Evolutionary conservation across 2,113 vertebrate species (phyloP), one percentile per base, ranked within the genome.

Genomic region (Charadrius vociferus): DNA sequence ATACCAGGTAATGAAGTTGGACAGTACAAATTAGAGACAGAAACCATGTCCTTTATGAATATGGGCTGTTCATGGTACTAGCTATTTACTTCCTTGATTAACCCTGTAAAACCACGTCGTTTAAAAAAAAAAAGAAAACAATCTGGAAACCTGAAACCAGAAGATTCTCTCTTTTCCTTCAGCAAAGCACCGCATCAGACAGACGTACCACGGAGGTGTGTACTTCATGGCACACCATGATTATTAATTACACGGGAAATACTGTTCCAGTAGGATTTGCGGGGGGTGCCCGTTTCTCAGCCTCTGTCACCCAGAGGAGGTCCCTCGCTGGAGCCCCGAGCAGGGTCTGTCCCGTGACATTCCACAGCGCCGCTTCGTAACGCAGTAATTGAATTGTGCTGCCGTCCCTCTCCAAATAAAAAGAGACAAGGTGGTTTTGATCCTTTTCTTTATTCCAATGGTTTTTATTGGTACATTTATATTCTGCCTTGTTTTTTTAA

Each of bases 1-100:
- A 96, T 96, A 92, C 49, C 62, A 98, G 92, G 97, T 97, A 98
- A 98, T 98, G 94, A 97, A 97, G 96, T 94, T 95, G 97, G 98
- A 96, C 94, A 97, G 95, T 97, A 86, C 89, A 94, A 96, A 98
- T 97, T 97, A 98, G 96, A 98, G 96, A 86, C 75, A 93, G 95
- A 89, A 97, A 88, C 90, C 53, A 81, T 74, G 66, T 92, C 86
- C 91, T 96, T 89, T 86, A 90, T 80, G 83, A 93, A 59, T 36
- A 66, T 34, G n/a, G 53, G 50, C 36, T 88, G 79, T 63, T 92
- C 30, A 24, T 45, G 67, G 66, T 71, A 79, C 39, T 80, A 22
- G 87, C 92, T 91, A 4, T 78, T 94, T 61, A 61, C 81, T 56
- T 87, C 52, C 82, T 97, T 23, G 41, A 50, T 80, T 96, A 90